phyloP scores from a whole-genome alignment of 1,140 invertebrate genomes.

The Plectus sambesii region DNA sequence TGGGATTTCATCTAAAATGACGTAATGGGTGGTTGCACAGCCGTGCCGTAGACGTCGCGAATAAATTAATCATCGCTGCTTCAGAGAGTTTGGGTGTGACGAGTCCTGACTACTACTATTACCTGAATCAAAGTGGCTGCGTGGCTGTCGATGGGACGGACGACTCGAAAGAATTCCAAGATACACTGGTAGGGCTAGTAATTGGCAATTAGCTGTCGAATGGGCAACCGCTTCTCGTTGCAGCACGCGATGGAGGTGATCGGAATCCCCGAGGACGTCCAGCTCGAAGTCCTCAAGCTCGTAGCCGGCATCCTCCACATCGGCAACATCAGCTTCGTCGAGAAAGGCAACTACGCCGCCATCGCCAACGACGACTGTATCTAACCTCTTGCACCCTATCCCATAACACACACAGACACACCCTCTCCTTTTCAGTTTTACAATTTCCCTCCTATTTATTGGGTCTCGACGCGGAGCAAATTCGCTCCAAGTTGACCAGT shows the following conservation, averaged over 20 bases:
- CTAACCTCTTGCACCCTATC: background rate
- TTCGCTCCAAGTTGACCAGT: constrained; percentile 57
- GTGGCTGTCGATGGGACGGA: constrained; percentile 59
- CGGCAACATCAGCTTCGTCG: constrained; percentile 58
- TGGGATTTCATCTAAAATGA: constrained; percentile 17
- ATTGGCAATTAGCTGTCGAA: constrained; percentile 10
- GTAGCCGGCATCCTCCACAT: constrained; percentile 61
- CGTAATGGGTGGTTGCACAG: constrained; percentile 49
- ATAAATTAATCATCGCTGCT: constrained; percentile 11
- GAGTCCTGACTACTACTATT: constrained; percentile 57
- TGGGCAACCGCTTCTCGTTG: constrained; percentile 23
- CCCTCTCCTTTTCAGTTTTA: constrained; percentile 52
- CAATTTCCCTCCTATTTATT: constrained; percentile 58
- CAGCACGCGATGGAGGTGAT: constrained; percentile 60
- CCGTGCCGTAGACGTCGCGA: constrained; percentile 14
- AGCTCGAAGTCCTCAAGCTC: constrained; percentile 55
- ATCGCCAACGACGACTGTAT: constrained; percentile 54
- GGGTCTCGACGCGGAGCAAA: constrained; percentile 53
- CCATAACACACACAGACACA: background rate
- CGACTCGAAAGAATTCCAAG: constrained; percentile 60
- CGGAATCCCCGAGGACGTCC: constrained; percentile 53
- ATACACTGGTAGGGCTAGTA: constrained; percentile 53
- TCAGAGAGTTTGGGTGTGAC: constrained; percentile 53
- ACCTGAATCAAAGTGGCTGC: constrained; percentile 57
- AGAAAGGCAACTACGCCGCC: constrained; percentile 58